phyloP scores from a whole-genome alignment of 2,113 vertebrate species.

The Lagenorhynchus albirostris region DNA sequence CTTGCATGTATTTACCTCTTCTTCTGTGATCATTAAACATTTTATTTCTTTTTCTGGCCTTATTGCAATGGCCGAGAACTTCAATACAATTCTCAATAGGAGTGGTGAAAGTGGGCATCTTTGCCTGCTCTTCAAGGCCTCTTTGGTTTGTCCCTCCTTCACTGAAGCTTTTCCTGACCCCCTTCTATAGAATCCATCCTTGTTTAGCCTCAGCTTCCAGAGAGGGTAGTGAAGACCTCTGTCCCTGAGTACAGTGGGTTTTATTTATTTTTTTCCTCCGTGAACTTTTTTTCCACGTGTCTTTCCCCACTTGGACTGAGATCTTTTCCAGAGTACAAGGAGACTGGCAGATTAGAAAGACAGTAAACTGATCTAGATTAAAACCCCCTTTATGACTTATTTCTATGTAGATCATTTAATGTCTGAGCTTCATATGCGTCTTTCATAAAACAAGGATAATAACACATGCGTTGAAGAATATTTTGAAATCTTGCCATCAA shows the following conservation, averaged over 20 bases:
- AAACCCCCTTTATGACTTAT: background rate
- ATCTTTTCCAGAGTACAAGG: background rate
- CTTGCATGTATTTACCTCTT: background rate
- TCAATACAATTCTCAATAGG: rapidly evolving
- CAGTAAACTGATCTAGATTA: background rate
- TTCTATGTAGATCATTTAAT: background rate
- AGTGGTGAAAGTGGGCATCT: rapidly evolving
- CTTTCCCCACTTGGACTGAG: background rate
- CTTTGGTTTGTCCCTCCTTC: background rate
- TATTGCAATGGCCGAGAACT: background rate
- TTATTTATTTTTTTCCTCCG: background rate
- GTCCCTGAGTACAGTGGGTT: rapidly evolving
- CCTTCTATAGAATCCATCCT: background rate
- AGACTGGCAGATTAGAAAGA: background rate
- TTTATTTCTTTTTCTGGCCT: background rate
- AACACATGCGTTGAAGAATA: background rate
- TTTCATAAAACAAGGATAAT: background rate
- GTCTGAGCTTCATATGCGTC: background rate
- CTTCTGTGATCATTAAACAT: background rate
- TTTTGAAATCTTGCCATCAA: background rate
- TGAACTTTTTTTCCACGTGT: background rate
- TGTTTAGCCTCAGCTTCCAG: background rate
- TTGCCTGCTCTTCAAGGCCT: background rate
- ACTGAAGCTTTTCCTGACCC: background rate
- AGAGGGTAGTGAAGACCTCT: no score